A percentile compares a stretch with the other conserved stretches of the same genome.
phyloP scores from a whole-genome alignment of 2,888 invertebrate species.

The Sminthurides aquaticus region DNA sequence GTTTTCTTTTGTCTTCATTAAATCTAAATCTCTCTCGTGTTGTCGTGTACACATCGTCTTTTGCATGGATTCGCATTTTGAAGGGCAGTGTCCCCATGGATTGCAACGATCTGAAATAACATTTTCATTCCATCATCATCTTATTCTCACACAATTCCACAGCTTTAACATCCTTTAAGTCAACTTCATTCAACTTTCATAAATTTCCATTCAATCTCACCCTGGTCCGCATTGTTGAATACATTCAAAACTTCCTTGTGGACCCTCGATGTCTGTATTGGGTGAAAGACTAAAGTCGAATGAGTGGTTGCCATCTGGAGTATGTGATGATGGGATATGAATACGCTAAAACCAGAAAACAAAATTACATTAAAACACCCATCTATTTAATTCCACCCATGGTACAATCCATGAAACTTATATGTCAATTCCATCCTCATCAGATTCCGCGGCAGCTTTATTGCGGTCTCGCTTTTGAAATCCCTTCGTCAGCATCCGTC shows the following conservation, averaged over 20 bases:
- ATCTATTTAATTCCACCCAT: constrained; percentile 5
- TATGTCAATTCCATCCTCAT: too few species aligned
- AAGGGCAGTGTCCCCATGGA: constrained; percentile 77
- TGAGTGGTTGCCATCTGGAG: constrained; percentile 34
- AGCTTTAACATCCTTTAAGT: neutral
- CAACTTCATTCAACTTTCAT: neutral
- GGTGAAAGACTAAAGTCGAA: constrained; percentile 73
- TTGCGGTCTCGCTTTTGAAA: too few species aligned
- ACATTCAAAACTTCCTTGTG: constrained; percentile 89
- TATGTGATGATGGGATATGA: constrained; percentile 36
- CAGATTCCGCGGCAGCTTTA: too few species aligned
- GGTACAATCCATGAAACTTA: too few species aligned
- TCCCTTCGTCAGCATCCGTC: too few species aligned
- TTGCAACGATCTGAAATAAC: constrained; percentile 58
- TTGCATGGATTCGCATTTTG: constrained; percentile 87
- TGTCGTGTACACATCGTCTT: constrained; percentile 89
- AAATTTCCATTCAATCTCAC: constrained; percentile 42
- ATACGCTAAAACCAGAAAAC: constrained; percentile 41
- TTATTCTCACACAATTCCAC: neutral
- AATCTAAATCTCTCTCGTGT: constrained; percentile 86
- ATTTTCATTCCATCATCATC: neutral
- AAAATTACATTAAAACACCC: constrained; percentile 18
- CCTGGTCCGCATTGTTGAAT: constrained; percentile 60
- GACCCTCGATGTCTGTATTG: constrained; percentile 71
- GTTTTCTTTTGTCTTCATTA: constrained; percentile 85